Base-by-base conservation (phyloP, 2,797 vertebrate species). In the Varecia variegata region DNA sequence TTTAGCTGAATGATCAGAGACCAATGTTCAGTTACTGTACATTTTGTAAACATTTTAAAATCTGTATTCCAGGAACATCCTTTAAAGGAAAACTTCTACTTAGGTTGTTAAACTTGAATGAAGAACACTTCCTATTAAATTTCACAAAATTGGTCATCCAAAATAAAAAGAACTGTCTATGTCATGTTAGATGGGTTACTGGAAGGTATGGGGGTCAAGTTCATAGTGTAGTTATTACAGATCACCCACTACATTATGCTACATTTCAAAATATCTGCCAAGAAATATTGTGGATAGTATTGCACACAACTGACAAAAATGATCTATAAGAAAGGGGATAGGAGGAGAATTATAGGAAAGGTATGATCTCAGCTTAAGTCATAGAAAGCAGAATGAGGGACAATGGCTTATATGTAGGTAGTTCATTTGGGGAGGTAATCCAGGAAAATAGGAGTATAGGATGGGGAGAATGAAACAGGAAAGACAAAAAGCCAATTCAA, bases 1-100 rank as follows among this genome's bases (percentile, higher is more conserved):
- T 97, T 95, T 90, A 85, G 62, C 21, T 92, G 88, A 90, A 25
- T 40, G 87, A 93, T 97, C 91, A 93, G 88, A 94, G 86, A 88
- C 54, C 18, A 65, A 21, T 54, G 54, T 91, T 84, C 50, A 91
- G 70, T 77, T 45, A 52, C 32, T 70, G 17, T 73, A 40, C 35
- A 12, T 76, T 89, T 95, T 77, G 77, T 23, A 96, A 52, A 30
- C 62, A 90, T 77, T 83, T 77, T n/a, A 94, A 96, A 97, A 96
- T 60, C 17, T 54, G 60, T 54, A 94, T 81, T 54, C 52, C 27
- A 52, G 71, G 90, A 94, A 73, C 25, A 81, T 68, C 23, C 32
- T 92, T 95, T 95, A 93, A 96, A 85, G 73, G 38, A 88, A 93
- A 87, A 81, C 21, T 76, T 95, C 68, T 83, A 56, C 25, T 83